Evolutionary conservation across 2,797 vertebrate genomes (phyloP).

Genomic region (Ispidina picta): DNA sequence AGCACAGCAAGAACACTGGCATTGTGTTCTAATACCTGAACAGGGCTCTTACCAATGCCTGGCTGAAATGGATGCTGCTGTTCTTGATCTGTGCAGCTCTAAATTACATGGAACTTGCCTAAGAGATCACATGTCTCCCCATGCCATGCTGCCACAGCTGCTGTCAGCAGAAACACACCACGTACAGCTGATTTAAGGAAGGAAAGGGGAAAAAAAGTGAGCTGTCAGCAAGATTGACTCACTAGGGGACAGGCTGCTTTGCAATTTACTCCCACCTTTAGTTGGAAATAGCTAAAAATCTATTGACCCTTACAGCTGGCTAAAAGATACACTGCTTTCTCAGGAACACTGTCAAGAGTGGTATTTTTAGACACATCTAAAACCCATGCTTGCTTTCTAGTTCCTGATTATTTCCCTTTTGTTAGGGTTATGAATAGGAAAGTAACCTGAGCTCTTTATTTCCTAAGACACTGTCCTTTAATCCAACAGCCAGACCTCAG

Average conservation of each 20-base stretch:
- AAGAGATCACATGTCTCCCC: not conserved
- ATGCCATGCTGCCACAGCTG: not conserved
- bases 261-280: conserved; percentile 11
- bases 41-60: not conserved
- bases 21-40: not conserved
- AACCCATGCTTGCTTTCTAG: not conserved
- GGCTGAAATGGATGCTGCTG: not conserved
- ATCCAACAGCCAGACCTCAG: not conserved
- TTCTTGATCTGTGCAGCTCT: not conserved
- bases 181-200: not conserved
- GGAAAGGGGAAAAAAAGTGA: not conserved
- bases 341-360: not conserved
- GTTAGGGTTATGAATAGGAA: not conserved
- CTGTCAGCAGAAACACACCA: not conserved
- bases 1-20: not conserved
- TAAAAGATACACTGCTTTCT: not conserved
- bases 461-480: not conserved
- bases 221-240: not conserved
- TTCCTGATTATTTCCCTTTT: not conserved
- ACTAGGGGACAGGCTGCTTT: not conserved
- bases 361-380: not conserved
- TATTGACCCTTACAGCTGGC: not conserved
- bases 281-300: conserved; percentile 12
- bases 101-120: not conserved
- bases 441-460: not conserved